Evolutionary conservation across 2,888 invertebrate species (phyloP), one percentile per base, ranked within the genome.

Genomic region (Philopedon plagiatum): DNA sequence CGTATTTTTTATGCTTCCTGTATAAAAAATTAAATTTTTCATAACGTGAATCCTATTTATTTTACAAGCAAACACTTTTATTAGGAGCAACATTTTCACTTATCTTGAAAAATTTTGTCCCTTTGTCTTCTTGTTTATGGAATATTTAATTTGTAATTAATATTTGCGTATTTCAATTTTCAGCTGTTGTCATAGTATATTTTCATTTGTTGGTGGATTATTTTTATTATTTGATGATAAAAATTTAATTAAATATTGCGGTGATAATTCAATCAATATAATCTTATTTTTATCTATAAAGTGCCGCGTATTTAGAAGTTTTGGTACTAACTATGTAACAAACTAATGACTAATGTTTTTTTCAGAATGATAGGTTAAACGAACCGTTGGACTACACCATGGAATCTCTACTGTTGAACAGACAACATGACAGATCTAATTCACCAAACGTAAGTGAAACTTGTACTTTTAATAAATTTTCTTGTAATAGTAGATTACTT

Each of bases 381-480:
- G 78, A 78, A 76, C 79, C 80, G 64, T 75, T 81, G 76, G 81
- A 80, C 73, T 82, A 80, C 71, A 81, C 80, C 60, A 84, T 84
- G 84, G 83, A 84, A 73, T 80, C 83, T 15, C 75, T 83, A 57
- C 77, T 82, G 34, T 58, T 83, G 57, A 81, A 80, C 57, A 71
- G 77, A 51, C 77, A 76, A 70, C 79, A 78, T 9, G 75, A 72
- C 41, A 76, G 73, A 64, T 76, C 75, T 11, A 75, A 73, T 60
- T 76, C 80, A 49, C 74, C 78, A 15, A 79, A 79, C 69, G 81
- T 81, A 75, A 77, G 80, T 79, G 46, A 19, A 46, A 15, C 56
- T 65, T 60, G 60, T 7, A 49, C 39, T 65, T 23, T 5, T 26
- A 4, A 5, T 29, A 13, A 54, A 5, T 8, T 26, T 2, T 51